phyloP scores from a whole-genome alignment of 2,888 invertebrate species.

The Limnephilus auricula region DNA sequence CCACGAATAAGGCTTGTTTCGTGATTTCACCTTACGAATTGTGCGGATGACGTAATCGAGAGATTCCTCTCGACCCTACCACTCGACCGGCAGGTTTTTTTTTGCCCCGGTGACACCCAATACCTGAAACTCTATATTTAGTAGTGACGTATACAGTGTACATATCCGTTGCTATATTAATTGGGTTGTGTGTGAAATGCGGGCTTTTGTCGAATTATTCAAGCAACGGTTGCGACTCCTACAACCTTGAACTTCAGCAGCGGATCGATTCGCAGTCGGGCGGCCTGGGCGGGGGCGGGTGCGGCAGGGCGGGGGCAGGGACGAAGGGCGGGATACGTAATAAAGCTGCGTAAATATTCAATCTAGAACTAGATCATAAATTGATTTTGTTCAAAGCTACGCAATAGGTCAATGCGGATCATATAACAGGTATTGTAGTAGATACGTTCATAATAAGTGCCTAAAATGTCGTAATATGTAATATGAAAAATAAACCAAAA shows the following conservation, averaged over 20 bases:
- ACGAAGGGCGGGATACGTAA: background rate
- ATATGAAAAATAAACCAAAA: background rate
- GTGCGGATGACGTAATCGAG: constrained; percentile 28
- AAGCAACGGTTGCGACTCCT: constrained; percentile 29
- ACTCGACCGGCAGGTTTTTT: background rate
- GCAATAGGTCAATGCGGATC: background rate
- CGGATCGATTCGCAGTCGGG: constrained; percentile 54
- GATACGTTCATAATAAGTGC: background rate
- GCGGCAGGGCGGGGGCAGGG: background rate
- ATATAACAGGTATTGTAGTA: background rate
- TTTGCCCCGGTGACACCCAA: constrained; percentile 29
- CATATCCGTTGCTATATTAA: background rate
- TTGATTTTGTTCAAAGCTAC: background rate
- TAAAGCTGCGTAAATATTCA: background rate
- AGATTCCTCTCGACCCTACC: constrained; percentile 1
- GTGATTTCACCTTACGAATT: background rate
- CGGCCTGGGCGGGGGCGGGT: constrained; percentile 19
- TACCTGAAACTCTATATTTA: constrained; percentile 13
- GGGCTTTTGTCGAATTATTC: background rate
- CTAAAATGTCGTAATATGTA: background rate
- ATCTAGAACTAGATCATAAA: constrained; percentile 2
- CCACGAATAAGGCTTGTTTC: background rate
- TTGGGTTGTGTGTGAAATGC: constrained; percentile 5
- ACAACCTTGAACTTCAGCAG: constrained; percentile 62
- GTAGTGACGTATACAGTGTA: background rate